phyloP scores from a whole-genome alignment of 53 echinoderm and acorn worm genomes.

The Echinometra lucunter region DNA sequence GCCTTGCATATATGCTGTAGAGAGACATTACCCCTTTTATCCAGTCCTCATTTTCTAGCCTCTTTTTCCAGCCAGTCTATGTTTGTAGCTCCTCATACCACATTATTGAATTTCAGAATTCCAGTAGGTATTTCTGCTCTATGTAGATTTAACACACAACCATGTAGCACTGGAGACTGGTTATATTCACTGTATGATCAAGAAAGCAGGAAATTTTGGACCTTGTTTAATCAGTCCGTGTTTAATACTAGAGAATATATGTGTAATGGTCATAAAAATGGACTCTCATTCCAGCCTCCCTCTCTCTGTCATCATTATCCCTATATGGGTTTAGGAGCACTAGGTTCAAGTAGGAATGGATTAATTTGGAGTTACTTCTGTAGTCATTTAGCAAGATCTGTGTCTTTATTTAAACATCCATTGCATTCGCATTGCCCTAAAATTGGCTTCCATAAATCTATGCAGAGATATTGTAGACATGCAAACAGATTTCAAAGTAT shows the following conservation, averaged over 20 bases:
- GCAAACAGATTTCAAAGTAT: background rate
- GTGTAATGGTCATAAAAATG: background rate
- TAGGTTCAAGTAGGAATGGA: background rate
- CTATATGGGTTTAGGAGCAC: background rate
- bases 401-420: background rate
- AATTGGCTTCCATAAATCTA: background rate
- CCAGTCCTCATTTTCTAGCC: background rate
- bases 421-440: background rate
- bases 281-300: background rate
- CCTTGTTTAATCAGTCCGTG: background rate
- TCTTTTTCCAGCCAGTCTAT: background rate
- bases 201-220: background rate
- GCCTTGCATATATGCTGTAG: constrained; percentile 16
- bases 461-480: background rate
- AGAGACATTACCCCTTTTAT: background rate
- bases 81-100: background rate
- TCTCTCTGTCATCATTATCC: background rate
- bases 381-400: background rate
- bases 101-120: background rate
- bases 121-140: background rate
- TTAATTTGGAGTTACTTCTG: background rate
- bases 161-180: background rate
- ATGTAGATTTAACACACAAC: background rate
- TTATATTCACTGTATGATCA: background rate
- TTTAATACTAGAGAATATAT: background rate